Conservation (phyloP, 64 coral and sea anemone species). For the Anthopleura sola region DNA sequence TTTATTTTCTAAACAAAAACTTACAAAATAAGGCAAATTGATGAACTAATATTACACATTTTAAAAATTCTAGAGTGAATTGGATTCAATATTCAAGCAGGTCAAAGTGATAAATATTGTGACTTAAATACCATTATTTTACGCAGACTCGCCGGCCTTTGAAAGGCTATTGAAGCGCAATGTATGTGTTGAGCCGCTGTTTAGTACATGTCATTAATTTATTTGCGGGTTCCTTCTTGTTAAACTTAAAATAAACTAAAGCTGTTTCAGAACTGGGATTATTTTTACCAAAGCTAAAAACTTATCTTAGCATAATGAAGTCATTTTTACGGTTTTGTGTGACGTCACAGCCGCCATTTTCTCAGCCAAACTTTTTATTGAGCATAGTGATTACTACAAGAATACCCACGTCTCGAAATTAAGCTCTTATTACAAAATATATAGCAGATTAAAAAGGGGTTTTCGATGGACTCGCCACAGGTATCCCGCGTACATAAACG, state of each 20-base stretch:
- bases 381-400: too few species aligned
- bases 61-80: not conserved
- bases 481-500: not conserved
- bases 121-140: not conserved
- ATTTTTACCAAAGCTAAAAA: too few species aligned
- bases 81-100: not conserved
- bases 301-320: too few species aligned
- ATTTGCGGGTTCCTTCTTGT: too few species aligned
- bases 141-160: not conserved
- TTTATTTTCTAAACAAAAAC: not conserved
- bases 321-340: too few species aligned
- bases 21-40: constrained; percentile 6
- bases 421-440: too few species aligned
- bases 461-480: not conserved
- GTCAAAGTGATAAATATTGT: not conserved
- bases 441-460: too few species aligned
- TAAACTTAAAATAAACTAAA: too few species aligned
- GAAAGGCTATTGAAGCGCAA: not conserved
- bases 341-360: too few species aligned
- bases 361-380: too few species aligned
- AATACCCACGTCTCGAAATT: too few species aligned
- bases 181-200: not conserved
- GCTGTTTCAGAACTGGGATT: too few species aligned
- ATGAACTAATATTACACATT: not conserved
- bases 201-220: not conserved